Conservation (phyloP, 2,888 invertebrate genomes). For the Tinea trinotella region DNA sequence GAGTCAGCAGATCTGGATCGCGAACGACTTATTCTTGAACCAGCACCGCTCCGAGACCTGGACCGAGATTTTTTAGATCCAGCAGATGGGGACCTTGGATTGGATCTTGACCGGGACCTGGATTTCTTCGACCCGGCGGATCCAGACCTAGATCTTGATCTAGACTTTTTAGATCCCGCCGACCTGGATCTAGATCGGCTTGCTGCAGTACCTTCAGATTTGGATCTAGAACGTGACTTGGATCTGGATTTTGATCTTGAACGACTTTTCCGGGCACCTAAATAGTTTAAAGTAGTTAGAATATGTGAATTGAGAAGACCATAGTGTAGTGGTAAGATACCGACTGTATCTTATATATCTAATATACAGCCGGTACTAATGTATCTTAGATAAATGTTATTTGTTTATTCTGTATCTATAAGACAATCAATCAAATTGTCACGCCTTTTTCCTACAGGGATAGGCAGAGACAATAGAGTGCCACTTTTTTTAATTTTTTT, state of each 20-base stretch:
- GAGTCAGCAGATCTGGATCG: constrained; percentile 27
- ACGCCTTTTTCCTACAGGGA: no score
- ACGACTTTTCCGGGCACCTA: constrained; percentile 33
- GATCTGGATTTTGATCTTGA: constrained; percentile 27
- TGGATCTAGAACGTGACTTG: constrained; percentile 24
- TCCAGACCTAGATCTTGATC: constrained; percentile 28
- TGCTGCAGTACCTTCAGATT: constrained; percentile 24
- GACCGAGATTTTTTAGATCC: constrained; percentile 25
- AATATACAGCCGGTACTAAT: no score
- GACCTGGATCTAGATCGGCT: constrained; percentile 13
- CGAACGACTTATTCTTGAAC: constrained; percentile 24
- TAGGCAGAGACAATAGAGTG: no score
- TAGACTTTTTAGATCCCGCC: constrained; percentile 13
- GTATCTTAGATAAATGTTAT: no score
- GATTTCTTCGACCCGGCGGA: constrained; percentile 25
- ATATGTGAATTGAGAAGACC: no score
- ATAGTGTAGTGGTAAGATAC: no score
- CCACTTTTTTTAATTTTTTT: no score
- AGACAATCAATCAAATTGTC: no score
- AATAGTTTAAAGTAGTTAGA: no score
- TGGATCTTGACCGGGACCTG: constrained; percentile 27
- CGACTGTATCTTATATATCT: no score
- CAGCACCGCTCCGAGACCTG: constrained; percentile 28
- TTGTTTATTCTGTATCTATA: no score
- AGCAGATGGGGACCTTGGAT: constrained; percentile 27